Percentiles rank a stretch among this genome's conserved stretches.
phyloP scores from a whole-genome alignment of 2,888 invertebrate genomes.

The Diplolepis rosae region DNA sequence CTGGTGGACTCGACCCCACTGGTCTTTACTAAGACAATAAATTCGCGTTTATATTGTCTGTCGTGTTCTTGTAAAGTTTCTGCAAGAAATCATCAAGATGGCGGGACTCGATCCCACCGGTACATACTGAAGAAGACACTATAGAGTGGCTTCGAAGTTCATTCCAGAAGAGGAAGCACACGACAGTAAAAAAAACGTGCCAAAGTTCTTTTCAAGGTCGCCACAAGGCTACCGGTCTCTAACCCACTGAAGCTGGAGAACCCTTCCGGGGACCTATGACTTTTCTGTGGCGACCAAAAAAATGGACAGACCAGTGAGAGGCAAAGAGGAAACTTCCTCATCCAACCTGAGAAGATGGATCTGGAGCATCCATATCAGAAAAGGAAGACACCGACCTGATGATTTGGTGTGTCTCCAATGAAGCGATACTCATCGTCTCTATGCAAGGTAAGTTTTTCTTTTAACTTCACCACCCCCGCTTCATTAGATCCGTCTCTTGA shows the following conservation, averaged over 20 bases:
- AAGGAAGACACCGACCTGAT: constrained; percentile 66
- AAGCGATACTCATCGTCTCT: constrained; percentile 48
- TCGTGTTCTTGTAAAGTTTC: constrained; percentile 27
- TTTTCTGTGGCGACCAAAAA: constrained; percentile 44
- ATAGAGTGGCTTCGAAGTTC: constrained; percentile 7
- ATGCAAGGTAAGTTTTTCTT: constrained; percentile 49
- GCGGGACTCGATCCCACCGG: constrained; percentile 47
- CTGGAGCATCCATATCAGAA: constrained; percentile 72
- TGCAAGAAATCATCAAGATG: constrained; percentile 36
- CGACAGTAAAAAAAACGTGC: constrained; percentile 8
- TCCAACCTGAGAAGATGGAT: constrained; percentile 68
- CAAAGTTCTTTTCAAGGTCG: constrained; percentile 46
- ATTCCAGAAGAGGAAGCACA: constrained; percentile 29
- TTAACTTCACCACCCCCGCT: constrained; percentile 26
- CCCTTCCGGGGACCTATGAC: constrained; percentile 33
- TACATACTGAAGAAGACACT: constrained; percentile 37
- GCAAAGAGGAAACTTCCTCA: constrained; percentile 68
- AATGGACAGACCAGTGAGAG: constrained; percentile 63
- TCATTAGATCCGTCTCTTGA: constrained; percentile 22
- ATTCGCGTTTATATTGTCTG: neutral
- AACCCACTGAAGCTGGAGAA: constrained; percentile 66
- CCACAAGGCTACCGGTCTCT: constrained; percentile 65
- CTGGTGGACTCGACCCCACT: constrained; percentile 65
- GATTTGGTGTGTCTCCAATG: constrained; percentile 46
- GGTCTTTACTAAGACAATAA: constrained; percentile 61